phyloP scores from a whole-genome alignment of 2,888 invertebrate species.

The Adelognathus sp. region DNA sequence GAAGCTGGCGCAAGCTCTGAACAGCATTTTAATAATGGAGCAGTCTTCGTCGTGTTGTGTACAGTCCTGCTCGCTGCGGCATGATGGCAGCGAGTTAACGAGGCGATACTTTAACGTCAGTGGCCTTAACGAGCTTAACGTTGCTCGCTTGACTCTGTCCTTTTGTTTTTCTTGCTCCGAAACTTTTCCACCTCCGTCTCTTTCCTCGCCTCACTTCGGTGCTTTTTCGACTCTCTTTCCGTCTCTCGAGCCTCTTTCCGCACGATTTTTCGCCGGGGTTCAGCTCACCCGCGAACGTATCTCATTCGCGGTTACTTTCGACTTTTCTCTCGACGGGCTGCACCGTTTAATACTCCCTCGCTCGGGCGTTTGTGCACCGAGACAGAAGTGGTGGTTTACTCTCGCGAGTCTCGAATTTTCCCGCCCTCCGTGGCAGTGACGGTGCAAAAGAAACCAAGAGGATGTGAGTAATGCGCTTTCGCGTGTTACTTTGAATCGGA shows the following conservation, averaged over 20 bases:
- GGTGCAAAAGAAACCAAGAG: constrained; percentile 1
- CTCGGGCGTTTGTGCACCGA: background rate
- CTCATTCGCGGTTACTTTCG: constrained; percentile 46
- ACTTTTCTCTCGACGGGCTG: constrained; percentile 36
- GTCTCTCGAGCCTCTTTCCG: constrained; percentile 51
- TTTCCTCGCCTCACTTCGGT: constrained; percentile 44
- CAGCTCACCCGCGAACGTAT: constrained; percentile 23
- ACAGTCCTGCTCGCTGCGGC: constrained; percentile 31
- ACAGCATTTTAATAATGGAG: constrained; percentile 75
- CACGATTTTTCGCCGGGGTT: constrained; percentile 60
- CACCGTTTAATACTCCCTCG: background rate
- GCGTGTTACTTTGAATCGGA: constrained; percentile 11
- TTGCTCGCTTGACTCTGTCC: constrained; percentile 64
- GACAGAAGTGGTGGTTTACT: background rate
- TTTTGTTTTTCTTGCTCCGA: constrained; percentile 53
- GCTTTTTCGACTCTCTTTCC: constrained; percentile 57
- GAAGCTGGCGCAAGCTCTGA: constrained; percentile 63
- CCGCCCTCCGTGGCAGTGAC: constrained; percentile 3
- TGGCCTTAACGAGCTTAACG: constrained; percentile 74
- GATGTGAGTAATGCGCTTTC: constrained; percentile 14
- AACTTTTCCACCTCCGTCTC: constrained; percentile 7
- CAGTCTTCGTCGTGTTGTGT: constrained; percentile 61
- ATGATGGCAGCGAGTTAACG: constrained; percentile 68
- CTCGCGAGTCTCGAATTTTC: constrained; percentile 6
- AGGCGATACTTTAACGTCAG: constrained; percentile 75